phyloP scores from a whole-genome alignment of 2,797 vertebrate species.

The Iguana delicatissima region DNA sequence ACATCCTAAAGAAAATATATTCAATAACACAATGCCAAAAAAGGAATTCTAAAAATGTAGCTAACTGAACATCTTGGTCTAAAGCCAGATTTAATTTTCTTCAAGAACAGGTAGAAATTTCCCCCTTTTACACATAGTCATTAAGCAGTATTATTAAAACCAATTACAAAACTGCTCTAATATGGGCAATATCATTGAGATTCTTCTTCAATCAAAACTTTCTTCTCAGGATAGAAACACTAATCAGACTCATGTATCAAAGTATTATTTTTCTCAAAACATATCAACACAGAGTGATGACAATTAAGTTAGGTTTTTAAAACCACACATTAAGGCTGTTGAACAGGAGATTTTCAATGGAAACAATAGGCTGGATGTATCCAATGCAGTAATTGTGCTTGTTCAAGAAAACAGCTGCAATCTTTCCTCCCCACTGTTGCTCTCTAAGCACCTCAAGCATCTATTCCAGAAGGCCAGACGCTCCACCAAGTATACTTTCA shows the following conservation, averaged over 20 bases:
- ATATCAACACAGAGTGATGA: conserved; percentile 18
- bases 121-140: too few species aligned
- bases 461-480: neutral
- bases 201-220: conserved; percentile 37
- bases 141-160: too few species aligned
- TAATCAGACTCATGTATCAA: conserved; percentile 3
- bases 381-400: too few species aligned
- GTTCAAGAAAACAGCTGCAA: too few species aligned
- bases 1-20: neutral
- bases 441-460: neutral
- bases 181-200: neutral
- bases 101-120: conserved; percentile 7
- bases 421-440: too few species aligned
- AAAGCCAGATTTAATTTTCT: conserved; percentile 53
- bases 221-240: conserved; percentile 25
- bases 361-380: neutral
- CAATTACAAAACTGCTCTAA: too few species aligned
- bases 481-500: neutral
- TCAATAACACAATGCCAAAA: neutral
- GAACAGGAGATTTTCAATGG: neutral
- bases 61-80: conserved; percentile 43
- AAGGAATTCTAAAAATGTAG: neutral
- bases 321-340: neutral
- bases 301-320: conserved; percentile 3
- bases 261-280: conserved; percentile 9